These are phyloP conservation scores for Scylla paramamosain DNA, from an alignment of 1,140 invertebrate genomes.

Conservation along the genomic window DNA sequence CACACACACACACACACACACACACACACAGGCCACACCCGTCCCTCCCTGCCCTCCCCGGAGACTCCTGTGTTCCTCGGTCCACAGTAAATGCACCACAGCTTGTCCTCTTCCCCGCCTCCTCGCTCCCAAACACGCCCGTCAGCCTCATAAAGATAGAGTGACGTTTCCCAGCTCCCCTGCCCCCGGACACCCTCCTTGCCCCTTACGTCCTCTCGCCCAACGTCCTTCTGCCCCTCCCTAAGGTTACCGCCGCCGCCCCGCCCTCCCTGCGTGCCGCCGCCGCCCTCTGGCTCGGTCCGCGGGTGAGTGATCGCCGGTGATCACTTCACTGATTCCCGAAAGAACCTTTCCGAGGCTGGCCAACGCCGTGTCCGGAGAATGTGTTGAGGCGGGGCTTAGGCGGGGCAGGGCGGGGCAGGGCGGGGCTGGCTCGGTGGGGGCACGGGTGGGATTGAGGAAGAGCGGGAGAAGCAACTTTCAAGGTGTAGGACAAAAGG, in stretches of 20 bases:
- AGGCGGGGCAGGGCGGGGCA: neutral
- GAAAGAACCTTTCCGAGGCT: neutral
- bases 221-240: neutral
- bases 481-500: too few species aligned
- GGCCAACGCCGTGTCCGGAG: neutral
- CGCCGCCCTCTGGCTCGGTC: neutral
- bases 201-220: neutral
- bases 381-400: neutral
- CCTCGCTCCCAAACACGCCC: neutral
- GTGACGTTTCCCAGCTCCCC: neutral
- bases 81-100: neutral
- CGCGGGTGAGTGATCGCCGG: neutral
- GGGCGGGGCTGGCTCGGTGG: too few species aligned
- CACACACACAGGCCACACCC: neutral
- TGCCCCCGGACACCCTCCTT: neutral
- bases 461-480: too few species aligned
- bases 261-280: neutral
- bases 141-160: slow-evolving; percentile 10
- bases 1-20: neutral
- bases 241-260: neutral
- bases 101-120: neutral
- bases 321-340: slow-evolving; percentile 19
- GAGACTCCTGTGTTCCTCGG: neutral
- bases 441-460: too few species aligned
- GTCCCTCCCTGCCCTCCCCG: neutral